These are phyloP conservation scores for Nymphalis c-album DNA, from an alignment of 2,888 invertebrate species.

Conservation along the genomic window DNA sequence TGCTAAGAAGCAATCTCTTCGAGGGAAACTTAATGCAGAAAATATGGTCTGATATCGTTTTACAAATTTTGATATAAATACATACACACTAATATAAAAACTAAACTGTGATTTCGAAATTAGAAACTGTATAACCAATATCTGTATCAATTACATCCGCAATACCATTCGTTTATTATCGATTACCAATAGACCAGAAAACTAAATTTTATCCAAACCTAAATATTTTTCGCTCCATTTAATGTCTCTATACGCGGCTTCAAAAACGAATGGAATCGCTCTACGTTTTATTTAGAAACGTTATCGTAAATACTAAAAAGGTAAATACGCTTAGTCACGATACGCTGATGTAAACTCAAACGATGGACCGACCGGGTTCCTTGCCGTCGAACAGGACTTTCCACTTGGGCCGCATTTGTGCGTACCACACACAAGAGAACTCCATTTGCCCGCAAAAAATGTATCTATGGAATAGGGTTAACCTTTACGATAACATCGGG, in stretches of 20 bases:
- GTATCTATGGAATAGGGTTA: slow-evolving; percentile 49
- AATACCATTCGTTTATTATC: background rate
- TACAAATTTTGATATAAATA: too few species aligned
- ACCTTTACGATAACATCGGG: slow-evolving; percentile 29
- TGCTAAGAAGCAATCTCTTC: background rate
- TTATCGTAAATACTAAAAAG: slow-evolving; percentile 46
- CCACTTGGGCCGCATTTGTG: slow-evolving; percentile 66
- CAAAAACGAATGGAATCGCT: slow-evolving; percentile 5
- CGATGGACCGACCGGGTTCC: slow-evolving; percentile 43
- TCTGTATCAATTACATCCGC: background rate
- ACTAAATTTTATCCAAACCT: slow-evolving; percentile 4
- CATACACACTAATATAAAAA: background rate
- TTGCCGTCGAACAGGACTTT: slow-evolving; percentile 62
- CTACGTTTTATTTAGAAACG: slow-evolving; percentile 37
- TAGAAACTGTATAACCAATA: too few species aligned
- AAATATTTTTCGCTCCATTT: slow-evolving; percentile 5
- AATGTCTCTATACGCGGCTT: slow-evolving; percentile 2
- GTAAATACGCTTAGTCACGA: slow-evolving; percentile 62
- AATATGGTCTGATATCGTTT: too few species aligned
- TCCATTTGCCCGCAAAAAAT: slow-evolving; percentile 72
- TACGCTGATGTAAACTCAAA: slow-evolving; percentile 37
- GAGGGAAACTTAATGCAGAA: background rate
- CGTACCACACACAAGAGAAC: slow-evolving; percentile 66
- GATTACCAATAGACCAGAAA: slow-evolving; percentile 2
- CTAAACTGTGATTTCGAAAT: too few species aligned